Conservation (phyloP, 2,797 vertebrate genomes). For the Pseudocheirus occidentalis region DNA sequence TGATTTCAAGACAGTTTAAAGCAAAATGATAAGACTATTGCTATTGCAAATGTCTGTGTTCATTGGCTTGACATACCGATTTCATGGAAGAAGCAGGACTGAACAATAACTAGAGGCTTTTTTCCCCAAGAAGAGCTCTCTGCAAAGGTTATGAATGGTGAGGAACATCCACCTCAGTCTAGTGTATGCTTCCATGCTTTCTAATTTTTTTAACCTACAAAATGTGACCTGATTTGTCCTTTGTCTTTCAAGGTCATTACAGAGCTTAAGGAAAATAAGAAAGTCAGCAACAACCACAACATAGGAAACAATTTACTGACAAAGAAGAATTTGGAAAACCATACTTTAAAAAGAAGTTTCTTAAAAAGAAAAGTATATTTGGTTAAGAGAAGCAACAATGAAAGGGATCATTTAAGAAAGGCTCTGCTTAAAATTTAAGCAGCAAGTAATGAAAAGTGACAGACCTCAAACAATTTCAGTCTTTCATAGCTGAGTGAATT, state of each 20-base stretch:
- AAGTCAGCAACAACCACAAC: neutral
- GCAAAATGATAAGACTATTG: constrained; percentile 7
- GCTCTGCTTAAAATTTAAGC: constrained; percentile 86
- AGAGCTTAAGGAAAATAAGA: constrained; percentile 43
- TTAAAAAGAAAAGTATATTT: constrained; percentile 64
- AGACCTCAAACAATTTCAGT: constrained; percentile 86
- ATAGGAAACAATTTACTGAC: constrained; percentile 29
- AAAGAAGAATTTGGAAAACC: constrained; percentile 62
- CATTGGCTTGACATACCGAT: constrained; percentile 21
- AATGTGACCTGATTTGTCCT: constrained; percentile 60
- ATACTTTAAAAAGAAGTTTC: constrained; percentile 59
- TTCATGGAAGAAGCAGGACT: constrained; percentile 50
- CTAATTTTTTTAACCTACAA: constrained; percentile 61
- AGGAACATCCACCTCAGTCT: constrained; percentile 53
- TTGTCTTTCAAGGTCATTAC: constrained; percentile 54
- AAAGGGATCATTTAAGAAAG: constrained; percentile 86
- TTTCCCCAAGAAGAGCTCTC: constrained; percentile 42
- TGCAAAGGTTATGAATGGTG: constrained; percentile 48
- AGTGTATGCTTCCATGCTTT: constrained; percentile 25
- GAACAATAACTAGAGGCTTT: constrained; percentile 54
- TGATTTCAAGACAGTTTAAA: neutral
- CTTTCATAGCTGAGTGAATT: constrained; percentile 85
- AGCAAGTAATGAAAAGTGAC: constrained; percentile 86
- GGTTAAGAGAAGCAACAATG: constrained; percentile 80
- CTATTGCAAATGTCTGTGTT: constrained; percentile 45